Base-by-base conservation (phyloP, 2,888 invertebrate genomes). In the Eudemis profundana region DNA sequence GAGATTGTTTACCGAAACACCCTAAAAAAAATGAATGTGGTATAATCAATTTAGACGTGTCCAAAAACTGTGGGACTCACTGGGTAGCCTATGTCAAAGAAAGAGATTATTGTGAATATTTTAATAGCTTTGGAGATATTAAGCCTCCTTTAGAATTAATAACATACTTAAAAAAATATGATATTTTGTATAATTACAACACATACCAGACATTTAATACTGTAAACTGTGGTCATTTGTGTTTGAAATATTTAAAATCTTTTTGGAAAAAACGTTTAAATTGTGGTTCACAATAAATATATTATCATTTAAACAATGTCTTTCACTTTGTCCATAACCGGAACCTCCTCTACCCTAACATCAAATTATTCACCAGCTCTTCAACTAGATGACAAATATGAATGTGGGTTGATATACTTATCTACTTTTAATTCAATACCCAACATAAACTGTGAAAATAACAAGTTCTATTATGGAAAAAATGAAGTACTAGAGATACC, bases 351-450 rank as follows among this genome's bases (percentile, higher is more conserved):
- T 10, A 40, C 3, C 4, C 14, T 54, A 10, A 12, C 2, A 40
- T 4, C 53, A 40, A 15, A 54, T 4, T 15, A 23, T 23, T 23
- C 38, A 1, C 49, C 63, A 21, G 42, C 53, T 27, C 15, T 60
- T n/a, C 27, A 10, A 27, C 15, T 67, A 21, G 60, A 60, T 12
- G 57, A 44, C 8, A 4, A 67, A 17, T 68, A 59, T 53, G 68
- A 68, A 40, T 68, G 68, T 36, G 68, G 68, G 2, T 33, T 65
- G 15, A n/a, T 68, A 15, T 65, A 68, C 47, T 65, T 68, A 46
- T 42, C 47, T 0, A 36, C 51, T 17, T 66, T 49, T 29, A 57
- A 66, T 47, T 66, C 57, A 12, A 46, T 61, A 44, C 66, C 56
- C 3, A 56, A 66, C 14, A 56, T 64, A 4, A 8, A 19, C 44